Conservation (phyloP, 2,888 invertebrate genomes). For the Microchrysa polita region DNA sequence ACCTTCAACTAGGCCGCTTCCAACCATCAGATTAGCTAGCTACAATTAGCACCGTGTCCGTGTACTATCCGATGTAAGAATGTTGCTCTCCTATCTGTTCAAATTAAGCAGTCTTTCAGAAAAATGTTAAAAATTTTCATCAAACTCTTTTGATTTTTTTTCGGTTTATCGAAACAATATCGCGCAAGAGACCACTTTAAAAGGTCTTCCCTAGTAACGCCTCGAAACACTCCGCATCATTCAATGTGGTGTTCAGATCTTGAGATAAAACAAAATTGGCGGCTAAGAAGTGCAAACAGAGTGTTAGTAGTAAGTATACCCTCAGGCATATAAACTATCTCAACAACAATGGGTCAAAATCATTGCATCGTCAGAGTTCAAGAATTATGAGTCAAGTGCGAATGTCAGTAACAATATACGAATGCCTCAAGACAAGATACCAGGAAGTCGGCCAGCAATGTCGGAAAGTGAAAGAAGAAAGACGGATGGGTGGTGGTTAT, state of each 20-base stretch:
- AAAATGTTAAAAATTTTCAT: background rate
- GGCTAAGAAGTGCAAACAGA: too few relatives aligned
- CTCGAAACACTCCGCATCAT: too few relatives aligned
- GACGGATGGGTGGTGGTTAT: background rate
- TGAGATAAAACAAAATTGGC: too few relatives aligned
- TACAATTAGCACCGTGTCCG: background rate
- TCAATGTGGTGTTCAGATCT: too few relatives aligned
- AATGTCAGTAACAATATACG: too few relatives aligned
- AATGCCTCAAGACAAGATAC: background rate
- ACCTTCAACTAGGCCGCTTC: background rate
- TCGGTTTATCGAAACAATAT: background rate
- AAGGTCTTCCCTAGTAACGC: too few relatives aligned
- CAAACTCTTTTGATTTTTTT: background rate
- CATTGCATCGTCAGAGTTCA: too few relatives aligned
- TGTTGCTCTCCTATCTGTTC: background rate
- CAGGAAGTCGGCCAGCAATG: background rate
- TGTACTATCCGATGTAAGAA: background rate
- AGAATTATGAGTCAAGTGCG: too few relatives aligned
- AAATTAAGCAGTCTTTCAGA: background rate
- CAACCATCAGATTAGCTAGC: too few relatives aligned
- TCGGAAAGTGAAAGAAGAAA: conserved; percentile 6
- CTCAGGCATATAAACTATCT: too few relatives aligned
- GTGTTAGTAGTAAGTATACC: too few relatives aligned
- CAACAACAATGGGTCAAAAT: too few relatives aligned
- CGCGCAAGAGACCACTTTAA: background rate